Base-by-base conservation (phyloP, 2,888 invertebrate genomes). In the Eueremaeus valkanovi region DNA sequence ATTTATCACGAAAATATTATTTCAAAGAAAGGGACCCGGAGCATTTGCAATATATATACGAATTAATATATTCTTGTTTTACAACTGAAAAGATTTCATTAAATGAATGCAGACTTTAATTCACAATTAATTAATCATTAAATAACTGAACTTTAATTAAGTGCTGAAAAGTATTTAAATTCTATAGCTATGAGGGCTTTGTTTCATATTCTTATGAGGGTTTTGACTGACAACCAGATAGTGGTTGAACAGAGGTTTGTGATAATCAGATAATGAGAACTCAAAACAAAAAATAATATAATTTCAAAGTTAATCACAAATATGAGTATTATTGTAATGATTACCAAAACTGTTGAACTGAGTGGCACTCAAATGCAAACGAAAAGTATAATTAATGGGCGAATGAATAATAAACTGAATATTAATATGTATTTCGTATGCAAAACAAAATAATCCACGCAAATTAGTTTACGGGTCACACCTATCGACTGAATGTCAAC, bases 401-500 rank as follows among this genome's bases (percentile, higher is more conserved):
- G 45, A 45, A 45, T 45, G 45, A 45, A 45, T 13, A 45, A 45
- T 45, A 45, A 45, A 45, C 9, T 45, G 8, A 45, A 45, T 11
- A 45, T 6, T 6, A 16, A 45, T 45, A 45, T 45, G 3, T 16
- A 45, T 45, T 16, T 11, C 18, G 45, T 16, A 45, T 13, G 18
- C 16, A 45, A 45, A 16, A 45, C 16, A 45, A 45, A 13, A 3
- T 45, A 6, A 9, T 55, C n/a, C n/a, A 21, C 13, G 13, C 3
- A 24, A 55, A 55, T 55, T 6, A 55, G 55, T 24, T 55, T 55
- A 16, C 21, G 55, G 55, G 55, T 55, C 29, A 55, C 55, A 55
- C 55, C 55, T 55, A 11, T 16, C 18, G 45, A 36, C 18, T 16
- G 16, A 45, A 6, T 13, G n/a, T n/a, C n/a, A n/a, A n/a, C n/a